Conservation (phyloP, 2,113 vertebrate species). For the Brachypteracias leptosomus region DNA sequence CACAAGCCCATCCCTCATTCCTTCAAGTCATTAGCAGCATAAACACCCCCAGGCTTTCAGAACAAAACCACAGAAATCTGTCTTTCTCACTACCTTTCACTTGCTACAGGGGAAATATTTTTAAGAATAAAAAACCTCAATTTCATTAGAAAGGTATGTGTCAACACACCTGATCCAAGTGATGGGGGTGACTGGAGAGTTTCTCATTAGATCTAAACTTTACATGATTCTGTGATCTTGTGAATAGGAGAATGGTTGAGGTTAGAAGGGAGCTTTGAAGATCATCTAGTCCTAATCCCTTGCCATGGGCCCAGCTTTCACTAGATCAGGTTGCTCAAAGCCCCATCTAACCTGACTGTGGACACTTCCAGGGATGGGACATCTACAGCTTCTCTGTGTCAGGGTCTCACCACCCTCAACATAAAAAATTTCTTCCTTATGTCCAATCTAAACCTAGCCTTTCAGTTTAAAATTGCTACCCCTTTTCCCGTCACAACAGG, state of each 20-base stretch:
- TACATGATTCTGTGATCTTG: neutral
- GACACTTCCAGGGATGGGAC: neutral
- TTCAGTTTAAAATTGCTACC: neutral
- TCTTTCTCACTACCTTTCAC: neutral
- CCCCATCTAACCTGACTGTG: neutral
- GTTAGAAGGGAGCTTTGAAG: neutral
- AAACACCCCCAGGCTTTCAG: neutral
- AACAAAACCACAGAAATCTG: neutral
- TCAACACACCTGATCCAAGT: neutral
- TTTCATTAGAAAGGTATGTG: neutral
- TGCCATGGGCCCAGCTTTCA: neutral
- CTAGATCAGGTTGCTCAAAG: neutral
- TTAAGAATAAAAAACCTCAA: neutral
- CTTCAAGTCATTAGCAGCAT: too few relatives aligned
- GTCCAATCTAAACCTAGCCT: neutral
- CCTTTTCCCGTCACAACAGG: neutral
- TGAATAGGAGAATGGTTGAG: neutral
- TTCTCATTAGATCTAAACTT: neutral
- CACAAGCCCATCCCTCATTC: fast-evolving
- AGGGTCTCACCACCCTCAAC: fast-evolving
- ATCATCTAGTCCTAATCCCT: neutral
- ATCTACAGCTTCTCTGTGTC: neutral
- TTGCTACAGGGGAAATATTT: neutral
- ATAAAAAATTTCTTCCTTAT: neutral
- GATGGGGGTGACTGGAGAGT: neutral